phyloP scores from a whole-genome alignment of 2,888 invertebrate species.

The Drosophila antonietae region DNA sequence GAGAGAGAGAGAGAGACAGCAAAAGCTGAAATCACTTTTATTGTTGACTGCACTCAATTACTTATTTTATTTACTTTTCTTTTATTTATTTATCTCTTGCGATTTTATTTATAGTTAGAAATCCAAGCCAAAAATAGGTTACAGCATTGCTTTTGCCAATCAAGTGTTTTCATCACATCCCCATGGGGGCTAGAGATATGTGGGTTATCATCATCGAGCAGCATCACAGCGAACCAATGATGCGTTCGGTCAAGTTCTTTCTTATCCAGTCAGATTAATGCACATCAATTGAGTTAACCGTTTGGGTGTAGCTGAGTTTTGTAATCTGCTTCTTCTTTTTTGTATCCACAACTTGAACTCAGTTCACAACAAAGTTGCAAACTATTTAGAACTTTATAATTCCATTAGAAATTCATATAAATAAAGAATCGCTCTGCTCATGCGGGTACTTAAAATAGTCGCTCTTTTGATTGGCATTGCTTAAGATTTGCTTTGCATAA shows the following conservation, averaged over 20 bases:
- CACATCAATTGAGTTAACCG: constrained; percentile 28
- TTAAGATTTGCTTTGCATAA: neutral
- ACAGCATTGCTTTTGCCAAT: constrained; percentile 27
- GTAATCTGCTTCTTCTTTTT: constrained; percentile 4
- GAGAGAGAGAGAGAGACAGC: neutral
- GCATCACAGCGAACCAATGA: constrained; percentile 44
- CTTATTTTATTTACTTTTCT: constrained; percentile 56
- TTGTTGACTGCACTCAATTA: constrained; percentile 75
- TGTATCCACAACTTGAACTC: constrained; percentile 7
- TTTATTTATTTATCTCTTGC: constrained; percentile 24
- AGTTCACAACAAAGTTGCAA: constrained; percentile 20
- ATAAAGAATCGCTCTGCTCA: constrained; percentile 10
- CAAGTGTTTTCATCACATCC: constrained; percentile 21
- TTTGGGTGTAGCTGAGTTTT: constrained; percentile 29
- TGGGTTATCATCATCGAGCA: constrained; percentile 46
- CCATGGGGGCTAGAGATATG: constrained; percentile 53
- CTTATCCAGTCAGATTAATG: constrained; percentile 34
- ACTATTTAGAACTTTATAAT: constrained; percentile 34
- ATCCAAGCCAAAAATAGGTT: constrained; percentile 7
- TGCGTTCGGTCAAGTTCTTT: constrained; percentile 55
- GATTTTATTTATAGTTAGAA: constrained; percentile 6
- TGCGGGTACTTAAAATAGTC: neutral
- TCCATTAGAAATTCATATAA: constrained; percentile 31
- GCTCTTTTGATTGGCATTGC: neutral
- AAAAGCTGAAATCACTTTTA: constrained; percentile 61